Base-by-base conservation (phyloP, 2,888 invertebrate genomes). In the Rotaria socialis region DNA sequence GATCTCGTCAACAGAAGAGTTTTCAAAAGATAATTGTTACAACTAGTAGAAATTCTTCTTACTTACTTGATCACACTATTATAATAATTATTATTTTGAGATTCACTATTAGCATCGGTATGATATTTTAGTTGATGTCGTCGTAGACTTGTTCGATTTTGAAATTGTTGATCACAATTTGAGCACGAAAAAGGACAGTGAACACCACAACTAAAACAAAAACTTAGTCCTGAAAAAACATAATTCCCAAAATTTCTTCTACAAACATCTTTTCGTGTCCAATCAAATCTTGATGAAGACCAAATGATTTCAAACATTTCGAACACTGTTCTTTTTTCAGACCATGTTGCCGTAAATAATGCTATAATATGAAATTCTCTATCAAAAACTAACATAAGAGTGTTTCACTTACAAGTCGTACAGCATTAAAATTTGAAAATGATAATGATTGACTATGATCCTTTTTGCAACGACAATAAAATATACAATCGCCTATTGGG, bases 121-220 rank as follows among this genome's bases (percentile, higher is more conserved):
- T 80, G 80, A 47, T 80, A 47, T 47, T 43, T 47, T 19, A 80
- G 47, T n/a, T 47, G 43, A 80, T 80, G 80, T 47, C 80, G 80
- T 43, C 80, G 47, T 80, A 80, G 47, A 80, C 43, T 80, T 80
- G 80, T 80, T 47, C 80, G 43, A 47, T 80, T 80, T 47, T 80
- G 80, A 80, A 80, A 80, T n/a, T 47, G 47, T 24, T 80, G 22
- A 43, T 22, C 11, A 80, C 80, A 80, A 24, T 80, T 22, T 8
- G 80, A 47, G 35, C 80, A 80, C 7, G 43, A 47, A 47, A 47
- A 80, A 14, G 80, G 80, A 80, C n/a, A n/a, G 7, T 47, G 24
- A 47, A 80, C 35, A 80, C 80, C 80, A 80, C 80, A 80, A 43
- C 80, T 80, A n/a, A 47, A 7, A 24, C 6, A 24, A 80, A 19